A percentile compares a stretch with the other conserved stretches of the same genome.
Conservation (phyloP, 2,797 vertebrate genomes). For the Ammospiza maritima region DNA sequence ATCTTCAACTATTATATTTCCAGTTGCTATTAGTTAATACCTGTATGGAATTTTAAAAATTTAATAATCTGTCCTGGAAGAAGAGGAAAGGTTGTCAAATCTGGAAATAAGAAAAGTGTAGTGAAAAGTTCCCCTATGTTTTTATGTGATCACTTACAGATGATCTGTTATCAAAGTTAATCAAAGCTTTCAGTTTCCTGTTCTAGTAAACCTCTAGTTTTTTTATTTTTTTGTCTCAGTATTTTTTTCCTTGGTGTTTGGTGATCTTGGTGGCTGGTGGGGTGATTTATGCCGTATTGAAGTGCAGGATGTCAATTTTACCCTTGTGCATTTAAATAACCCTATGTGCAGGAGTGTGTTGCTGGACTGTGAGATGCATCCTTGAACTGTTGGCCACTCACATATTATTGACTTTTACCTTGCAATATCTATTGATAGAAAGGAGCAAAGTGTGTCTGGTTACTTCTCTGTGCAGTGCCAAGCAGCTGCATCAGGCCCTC, state of each 20-base stretch:
- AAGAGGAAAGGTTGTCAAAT: background rate
- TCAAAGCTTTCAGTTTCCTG: background rate
- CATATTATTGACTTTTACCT: background rate
- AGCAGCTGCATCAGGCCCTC: fast-evolving
- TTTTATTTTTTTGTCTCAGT: background rate
- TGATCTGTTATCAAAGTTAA: background rate
- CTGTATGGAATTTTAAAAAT: background rate
- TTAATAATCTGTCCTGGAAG: background rate
- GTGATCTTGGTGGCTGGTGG: background rate
- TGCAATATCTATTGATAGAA: background rate
- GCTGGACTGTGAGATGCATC: background rate
- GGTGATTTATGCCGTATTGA: background rate
- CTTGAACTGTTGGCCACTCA: background rate
- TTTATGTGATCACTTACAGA: background rate
- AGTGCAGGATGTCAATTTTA: background rate
- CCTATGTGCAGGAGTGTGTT: background rate
- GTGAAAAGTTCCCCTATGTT: background rate
- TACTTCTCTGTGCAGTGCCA: fast-evolving
- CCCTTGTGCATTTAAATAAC: background rate
- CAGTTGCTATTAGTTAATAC: background rate
- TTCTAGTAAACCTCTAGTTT: background rate
- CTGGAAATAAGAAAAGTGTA: background rate
- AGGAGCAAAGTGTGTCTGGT: background rate
- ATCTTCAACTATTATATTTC: background rate
- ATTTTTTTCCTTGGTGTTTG: background rate